Percentiles rank a stretch among this genome's conserved stretches.
Evolutionary conservation across 2,797 vertebrate genomes (phyloP).

Genomic region (Phataginus tetradactyla): DNA sequence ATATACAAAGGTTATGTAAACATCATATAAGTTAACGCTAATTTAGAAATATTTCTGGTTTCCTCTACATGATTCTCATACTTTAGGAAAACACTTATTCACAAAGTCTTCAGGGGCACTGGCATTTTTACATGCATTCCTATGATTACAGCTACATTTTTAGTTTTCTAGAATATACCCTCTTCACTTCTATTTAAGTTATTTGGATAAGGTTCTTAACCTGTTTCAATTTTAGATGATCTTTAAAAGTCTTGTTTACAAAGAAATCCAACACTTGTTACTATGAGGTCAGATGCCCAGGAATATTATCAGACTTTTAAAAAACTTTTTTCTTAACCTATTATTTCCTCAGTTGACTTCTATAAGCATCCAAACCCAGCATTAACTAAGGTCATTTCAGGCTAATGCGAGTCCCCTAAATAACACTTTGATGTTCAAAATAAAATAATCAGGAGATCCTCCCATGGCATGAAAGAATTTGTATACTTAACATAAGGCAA

Average conservation of each 20-base stretch:
- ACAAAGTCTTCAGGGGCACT: neutral
- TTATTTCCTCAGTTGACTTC: constrained; percentile 62
- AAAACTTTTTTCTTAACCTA: neutral
- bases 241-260: constrained; percentile 67
- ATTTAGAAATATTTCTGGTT: neutral
- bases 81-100: neutral
- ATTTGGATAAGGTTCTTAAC: constrained; percentile 10
- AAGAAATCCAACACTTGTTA: constrained; percentile 61
- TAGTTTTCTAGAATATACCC: neutral
- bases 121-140: neutral
- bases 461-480: neutral
- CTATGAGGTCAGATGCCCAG: constrained; percentile 65
- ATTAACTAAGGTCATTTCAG: constrained; percentile 36
- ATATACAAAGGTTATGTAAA: neutral
- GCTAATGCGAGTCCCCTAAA: constrained; percentile 56
- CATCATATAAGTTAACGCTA: neutral
- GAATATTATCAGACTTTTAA: constrained; percentile 46
- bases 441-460: constrained; percentile 48
- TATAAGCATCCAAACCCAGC: constrained; percentile 3
- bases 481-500: neutral
- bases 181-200: neutral
- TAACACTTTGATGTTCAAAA: constrained; percentile 52
- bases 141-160: neutral
- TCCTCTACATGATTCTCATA: neutral
- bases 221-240: constrained; percentile 58